These are phyloP conservation scores for Rhinoptilus africanus DNA, from an alignment of 2,113 vertebrate genomes.

Conservation along the genomic window DNA sequence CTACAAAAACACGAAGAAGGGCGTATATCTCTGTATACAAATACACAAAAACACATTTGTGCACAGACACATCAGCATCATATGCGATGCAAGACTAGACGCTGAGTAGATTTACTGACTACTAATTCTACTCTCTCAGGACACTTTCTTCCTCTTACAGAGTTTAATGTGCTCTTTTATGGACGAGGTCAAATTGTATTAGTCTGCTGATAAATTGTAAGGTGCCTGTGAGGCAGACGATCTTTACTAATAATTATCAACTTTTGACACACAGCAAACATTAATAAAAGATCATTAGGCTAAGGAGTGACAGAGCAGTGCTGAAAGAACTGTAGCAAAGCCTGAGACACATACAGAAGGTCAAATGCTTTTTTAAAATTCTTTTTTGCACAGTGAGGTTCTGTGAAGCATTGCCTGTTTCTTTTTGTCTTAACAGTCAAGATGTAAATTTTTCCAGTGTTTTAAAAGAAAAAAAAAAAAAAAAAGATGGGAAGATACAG, in stretches of 20 bases:
- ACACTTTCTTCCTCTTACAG: background rate
- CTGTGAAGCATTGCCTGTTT: background rate
- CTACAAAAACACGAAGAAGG: background rate
- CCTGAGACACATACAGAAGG: background rate
- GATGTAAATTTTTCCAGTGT: background rate
- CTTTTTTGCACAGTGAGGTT: background rate
- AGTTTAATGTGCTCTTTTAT: constrained; percentile 11
- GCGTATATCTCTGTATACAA: background rate
- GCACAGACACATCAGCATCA: background rate
- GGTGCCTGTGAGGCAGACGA: background rate
- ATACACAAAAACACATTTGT: background rate
- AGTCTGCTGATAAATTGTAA: constrained; percentile 1
- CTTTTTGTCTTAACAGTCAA: background rate
- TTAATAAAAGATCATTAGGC: background rate
- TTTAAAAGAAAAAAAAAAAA: background rate
- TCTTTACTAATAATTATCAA: constrained; percentile 21
- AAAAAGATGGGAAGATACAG: background rate
- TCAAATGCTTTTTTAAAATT: background rate
- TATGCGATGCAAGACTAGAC: background rate
- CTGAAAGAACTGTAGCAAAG: background rate
- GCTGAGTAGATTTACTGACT: background rate
- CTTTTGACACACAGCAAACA: constrained; percentile 22
- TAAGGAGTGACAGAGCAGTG: background rate
- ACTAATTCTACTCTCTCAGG: constrained; percentile 31
- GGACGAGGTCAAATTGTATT: background rate